These are phyloP conservation scores for Calypte anna DNA, from an alignment of 2,113 vertebrate species.

Conservation along the genomic window DNA sequence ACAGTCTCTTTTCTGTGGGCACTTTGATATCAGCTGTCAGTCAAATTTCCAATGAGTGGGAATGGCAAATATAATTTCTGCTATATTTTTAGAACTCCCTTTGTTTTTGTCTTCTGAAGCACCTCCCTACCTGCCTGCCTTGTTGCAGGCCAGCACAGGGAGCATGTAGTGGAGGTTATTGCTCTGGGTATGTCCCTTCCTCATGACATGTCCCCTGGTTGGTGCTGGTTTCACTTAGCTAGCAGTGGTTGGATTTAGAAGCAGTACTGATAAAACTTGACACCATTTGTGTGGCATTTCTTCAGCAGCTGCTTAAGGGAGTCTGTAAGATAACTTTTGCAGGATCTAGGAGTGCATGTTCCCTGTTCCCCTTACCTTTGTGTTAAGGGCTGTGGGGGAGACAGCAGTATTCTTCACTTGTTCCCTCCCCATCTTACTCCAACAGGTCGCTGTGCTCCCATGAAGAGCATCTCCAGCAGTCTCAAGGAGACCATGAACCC, in stretches of 20 bases:
- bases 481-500: constrained; percentile 97
- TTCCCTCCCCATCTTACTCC: neutral
- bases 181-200: neutral
- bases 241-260: neutral
- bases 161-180: neutral
- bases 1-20: neutral
- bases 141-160: neutral
- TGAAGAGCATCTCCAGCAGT: constrained; percentile 98
- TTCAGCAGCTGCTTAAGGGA: neutral
- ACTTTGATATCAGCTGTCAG: neutral
- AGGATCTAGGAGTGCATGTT: neutral
- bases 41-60: neutral
- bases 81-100: neutral
- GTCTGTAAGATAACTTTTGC: neutral
- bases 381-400: neutral
- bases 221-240: neutral
- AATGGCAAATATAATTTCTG: neutral
- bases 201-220: neutral
- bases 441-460: constrained; percentile 91
- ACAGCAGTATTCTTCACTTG: neutral
- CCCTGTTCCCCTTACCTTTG: neutral
- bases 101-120: neutral
- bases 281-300: neutral
- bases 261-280: neutral
- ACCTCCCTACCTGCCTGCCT: neutral